Evolutionary conservation across 2,113 vertebrate species (phyloP), one percentile per base, ranked within the genome.

Genomic region (Oxyura jamaicensis): DNA sequence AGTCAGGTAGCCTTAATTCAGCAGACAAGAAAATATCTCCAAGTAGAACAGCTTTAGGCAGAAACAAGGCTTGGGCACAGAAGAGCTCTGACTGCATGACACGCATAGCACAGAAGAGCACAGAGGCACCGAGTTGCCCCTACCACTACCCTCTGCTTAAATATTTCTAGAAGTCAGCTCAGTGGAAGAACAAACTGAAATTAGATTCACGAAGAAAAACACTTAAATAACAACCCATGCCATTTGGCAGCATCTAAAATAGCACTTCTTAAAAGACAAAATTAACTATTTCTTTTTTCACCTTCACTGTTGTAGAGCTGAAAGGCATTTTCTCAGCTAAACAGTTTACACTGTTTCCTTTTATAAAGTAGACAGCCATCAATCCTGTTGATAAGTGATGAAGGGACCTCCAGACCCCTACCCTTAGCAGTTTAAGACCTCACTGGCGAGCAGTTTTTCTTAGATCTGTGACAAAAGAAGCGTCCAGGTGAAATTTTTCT

Each of bases 61-160:
- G 86, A 90, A 20, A 2, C 6, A 25, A 4, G 33, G 41, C 39
- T 41, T 44, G 29, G 79, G 59, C 0, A 0, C 36, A 74, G 29
- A 72, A 69, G 25, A 73, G 33, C 7, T 0, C 72, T 44, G 29
- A 46, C 0, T 48, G 63, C 35, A 35, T 0, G 0, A 11, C 10
- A 8, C 3, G 2, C 7, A 36, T 29, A 29, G 50, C 31, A 65
- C 11, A 26, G 52, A 14, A 36, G 15, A 29, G 50, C 31, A 68
- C 11, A 28, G 52, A 14, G 28, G 52, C 33, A 56, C 20, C 10
- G 42, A 76, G n/a, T 15, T 65, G 23, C n/a, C 11, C 10, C 25
- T 12, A 7, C 10, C 44, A 33, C 33, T 39, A 73, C 8, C 35
- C 17, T 13, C 48, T 53, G 22, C 19, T 52, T 78, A 46, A 66